A percentile compares a stretch with the other conserved stretches of the same genome.
Evolutionary conservation across 2,797 vertebrate genomes (phyloP).

Genomic region (Sus cebifrons): DNA sequence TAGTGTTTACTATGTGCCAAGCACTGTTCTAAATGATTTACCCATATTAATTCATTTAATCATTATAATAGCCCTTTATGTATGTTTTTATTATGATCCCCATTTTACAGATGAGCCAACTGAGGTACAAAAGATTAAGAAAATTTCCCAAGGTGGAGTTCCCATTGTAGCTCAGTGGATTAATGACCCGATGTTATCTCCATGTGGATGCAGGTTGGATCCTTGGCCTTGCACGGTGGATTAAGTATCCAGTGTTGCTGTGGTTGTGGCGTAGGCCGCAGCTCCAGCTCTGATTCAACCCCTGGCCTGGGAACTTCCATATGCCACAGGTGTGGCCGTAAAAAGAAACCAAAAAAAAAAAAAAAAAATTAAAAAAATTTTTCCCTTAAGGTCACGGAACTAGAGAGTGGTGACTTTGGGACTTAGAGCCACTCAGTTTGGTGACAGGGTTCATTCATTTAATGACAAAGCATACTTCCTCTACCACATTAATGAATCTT

Average conservation of each 20-base stretch:
- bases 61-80: background rate
- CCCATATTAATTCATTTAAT: slow-evolving; percentile 10
- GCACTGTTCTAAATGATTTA: background rate
- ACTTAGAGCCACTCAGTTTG: background rate
- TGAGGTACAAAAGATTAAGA: background rate
- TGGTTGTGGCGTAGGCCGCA: too few relatives aligned
- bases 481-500: fast-evolving
- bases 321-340: too few relatives aligned
- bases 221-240: too few relatives aligned
- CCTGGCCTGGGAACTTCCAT: too few relatives aligned
- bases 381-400: background rate
- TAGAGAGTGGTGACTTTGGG: background rate
- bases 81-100: background rate
- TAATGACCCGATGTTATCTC: too few relatives aligned
- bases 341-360: too few relatives aligned
- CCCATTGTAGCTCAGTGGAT: too few relatives aligned
- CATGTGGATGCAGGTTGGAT: too few relatives aligned
- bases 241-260: too few relatives aligned
- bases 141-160: background rate
- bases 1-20: background rate
- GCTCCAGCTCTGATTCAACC: too few relatives aligned
- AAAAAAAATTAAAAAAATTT: too few relatives aligned
- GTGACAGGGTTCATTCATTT: background rate
- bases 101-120: background rate
- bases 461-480: background rate